These are phyloP conservation scores for Onychostoma macrolepis DNA, from an alignment of 2,113 vertebrate genomes.

Conservation along the genomic window DNA sequence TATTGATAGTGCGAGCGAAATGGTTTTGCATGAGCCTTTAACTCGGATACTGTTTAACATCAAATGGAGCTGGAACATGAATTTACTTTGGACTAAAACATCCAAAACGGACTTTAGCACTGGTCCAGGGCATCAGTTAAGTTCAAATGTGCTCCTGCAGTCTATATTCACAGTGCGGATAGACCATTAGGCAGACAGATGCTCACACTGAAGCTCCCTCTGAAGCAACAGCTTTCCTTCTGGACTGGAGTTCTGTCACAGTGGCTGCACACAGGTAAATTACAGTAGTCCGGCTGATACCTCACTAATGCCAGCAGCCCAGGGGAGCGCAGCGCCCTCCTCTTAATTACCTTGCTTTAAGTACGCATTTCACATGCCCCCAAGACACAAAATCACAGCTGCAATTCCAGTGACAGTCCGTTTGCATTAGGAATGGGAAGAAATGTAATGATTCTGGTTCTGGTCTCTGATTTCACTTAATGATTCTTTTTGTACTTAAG, in stretches of 20 bases:
- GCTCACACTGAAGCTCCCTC: background rate
- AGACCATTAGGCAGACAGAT: slow-evolving; percentile 18
- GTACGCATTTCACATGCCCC: slow-evolving; percentile 16
- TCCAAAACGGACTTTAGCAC: no score
- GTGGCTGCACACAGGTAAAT: slow-evolving; percentile 50
- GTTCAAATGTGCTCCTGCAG: background rate
- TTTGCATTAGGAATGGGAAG: background rate
- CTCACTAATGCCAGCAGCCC: slow-evolving; percentile 33
- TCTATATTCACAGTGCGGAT: slow-evolving; percentile 1
- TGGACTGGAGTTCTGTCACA: slow-evolving; percentile 20
- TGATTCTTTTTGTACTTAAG: background rate
- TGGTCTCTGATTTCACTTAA: background rate
- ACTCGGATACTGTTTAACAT: background rate
- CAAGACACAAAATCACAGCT: background rate
- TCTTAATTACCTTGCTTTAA: slow-evolving; percentile 53
- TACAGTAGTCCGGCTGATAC: slow-evolving; percentile 40
- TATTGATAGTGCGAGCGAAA: background rate
- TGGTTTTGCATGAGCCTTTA: background rate
- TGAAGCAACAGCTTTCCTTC: background rate
- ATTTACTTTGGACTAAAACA: background rate
- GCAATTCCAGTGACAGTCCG: background rate
- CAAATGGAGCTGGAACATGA: background rate
- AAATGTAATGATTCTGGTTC: background rate
- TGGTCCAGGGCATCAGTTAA: background rate
- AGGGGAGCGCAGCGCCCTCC: background rate